Conservation (phyloP, 2,113 vertebrate genomes). For the Tragelaphus imberbis region DNA sequence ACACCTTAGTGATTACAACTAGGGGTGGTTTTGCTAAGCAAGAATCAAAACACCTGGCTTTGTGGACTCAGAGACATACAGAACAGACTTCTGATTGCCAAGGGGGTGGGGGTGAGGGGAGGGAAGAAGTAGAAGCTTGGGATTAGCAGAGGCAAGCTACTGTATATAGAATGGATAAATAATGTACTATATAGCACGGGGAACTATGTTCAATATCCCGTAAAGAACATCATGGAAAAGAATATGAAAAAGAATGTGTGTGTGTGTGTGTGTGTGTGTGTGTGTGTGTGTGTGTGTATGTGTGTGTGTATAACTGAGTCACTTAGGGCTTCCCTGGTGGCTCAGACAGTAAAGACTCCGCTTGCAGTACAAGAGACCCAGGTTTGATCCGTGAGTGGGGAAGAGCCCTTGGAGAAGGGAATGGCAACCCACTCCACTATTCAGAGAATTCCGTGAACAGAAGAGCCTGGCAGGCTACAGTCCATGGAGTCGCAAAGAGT, state of each 20-base stretch:
- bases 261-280: rapidly evolving
- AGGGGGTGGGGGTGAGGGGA: background rate
- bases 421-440: background rate
- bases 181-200: background rate
- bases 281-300: background rate
- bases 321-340: background rate
- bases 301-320: background rate
- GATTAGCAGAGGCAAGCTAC: background rate
- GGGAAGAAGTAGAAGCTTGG: background rate
- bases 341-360: background rate
- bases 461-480: background rate
- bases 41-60: background rate
- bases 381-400: background rate
- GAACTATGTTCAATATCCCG: background rate
- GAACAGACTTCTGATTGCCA: background rate
- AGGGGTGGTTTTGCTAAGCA: background rate
- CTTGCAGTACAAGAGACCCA: background rate
- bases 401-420: background rate
- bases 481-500: background rate
- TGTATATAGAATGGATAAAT: background rate
- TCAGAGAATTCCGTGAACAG: background rate
- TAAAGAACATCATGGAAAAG: background rate
- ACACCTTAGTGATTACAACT: rapidly evolving
- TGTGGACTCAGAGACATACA: background rate
- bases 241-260: background rate